Evolutionary conservation across 2,113 vertebrate species (phyloP).

Genomic region (Clupea harengus): DNA sequence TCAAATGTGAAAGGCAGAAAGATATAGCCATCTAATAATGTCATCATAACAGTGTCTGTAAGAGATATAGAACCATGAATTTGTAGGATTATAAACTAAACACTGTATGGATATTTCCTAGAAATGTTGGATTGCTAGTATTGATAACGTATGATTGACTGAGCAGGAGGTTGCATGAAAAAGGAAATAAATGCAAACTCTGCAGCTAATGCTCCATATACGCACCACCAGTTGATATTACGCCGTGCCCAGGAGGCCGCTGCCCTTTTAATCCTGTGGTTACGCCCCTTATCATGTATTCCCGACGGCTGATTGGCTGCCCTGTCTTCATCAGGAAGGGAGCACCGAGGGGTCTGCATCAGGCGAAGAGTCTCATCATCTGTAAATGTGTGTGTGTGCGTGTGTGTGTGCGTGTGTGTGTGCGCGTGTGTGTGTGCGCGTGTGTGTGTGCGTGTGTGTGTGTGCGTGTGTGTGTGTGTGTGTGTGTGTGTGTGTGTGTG

Average conservation of each 20-base stretch:
- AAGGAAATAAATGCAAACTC: not conserved
- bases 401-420: too few species aligned
- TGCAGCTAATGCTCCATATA: not conserved
- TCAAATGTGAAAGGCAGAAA: not conserved
- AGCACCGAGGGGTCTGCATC: constrained; percentile 72
- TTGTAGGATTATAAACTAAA: too few species aligned
- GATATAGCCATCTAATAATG: too few species aligned
- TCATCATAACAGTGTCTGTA: too few species aligned
- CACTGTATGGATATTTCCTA: not conserved
- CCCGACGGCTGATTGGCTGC: constrained; percentile 5
- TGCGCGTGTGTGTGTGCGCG: too few species aligned
- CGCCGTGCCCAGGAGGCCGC: constrained; percentile 60
- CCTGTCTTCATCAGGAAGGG: constrained; percentile 66
- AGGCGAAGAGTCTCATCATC: constrained; percentile 66
- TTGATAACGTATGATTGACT: not conserved
- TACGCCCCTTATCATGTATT: constrained; percentile 22
- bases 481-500: constrained; percentile 44
- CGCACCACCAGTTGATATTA: constrained; percentile 77
- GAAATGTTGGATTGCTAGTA: not conserved
- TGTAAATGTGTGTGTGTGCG: constrained; percentile 36
- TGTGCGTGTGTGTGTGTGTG: constrained; percentile 54
- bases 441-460: not conserved
- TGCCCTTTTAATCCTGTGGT: constrained; percentile 41
- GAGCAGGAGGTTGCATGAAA: not conserved
- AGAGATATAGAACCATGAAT: too few species aligned